phyloP scores from a whole-genome alignment of 2,888 invertebrate genomes.

The Agonopterix heracliana region DNA sequence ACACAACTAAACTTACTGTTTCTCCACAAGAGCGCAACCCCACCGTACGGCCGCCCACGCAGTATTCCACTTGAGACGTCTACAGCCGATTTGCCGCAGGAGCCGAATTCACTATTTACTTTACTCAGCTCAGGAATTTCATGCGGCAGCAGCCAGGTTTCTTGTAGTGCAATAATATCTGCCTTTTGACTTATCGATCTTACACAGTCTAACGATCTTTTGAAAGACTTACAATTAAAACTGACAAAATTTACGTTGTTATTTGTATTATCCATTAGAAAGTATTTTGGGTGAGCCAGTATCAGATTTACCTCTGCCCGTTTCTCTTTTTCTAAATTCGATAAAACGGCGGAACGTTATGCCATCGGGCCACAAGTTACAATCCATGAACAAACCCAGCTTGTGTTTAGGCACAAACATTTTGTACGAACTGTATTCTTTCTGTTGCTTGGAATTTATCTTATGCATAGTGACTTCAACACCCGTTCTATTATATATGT shows the following conservation, averaged over 20 bases:
- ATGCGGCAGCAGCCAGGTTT: no score
- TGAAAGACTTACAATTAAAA: conserved; percentile 8
- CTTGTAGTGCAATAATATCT: no score
- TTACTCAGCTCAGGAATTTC: no score
- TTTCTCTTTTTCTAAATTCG: conserved; percentile 1
- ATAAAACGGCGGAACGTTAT: conserved; percentile 10
- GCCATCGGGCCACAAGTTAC: conserved; percentile 11
- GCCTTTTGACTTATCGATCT: conserved; percentile 1
- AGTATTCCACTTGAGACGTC: no score
- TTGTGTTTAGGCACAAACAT: conserved; percentile 9
- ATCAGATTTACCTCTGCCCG: not conserved
- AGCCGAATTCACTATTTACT: no score
- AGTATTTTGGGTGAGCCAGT: not conserved
- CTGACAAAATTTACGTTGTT: conserved; percentile 1
- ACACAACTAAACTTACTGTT: no score
- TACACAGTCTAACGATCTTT: conserved; percentile 4
- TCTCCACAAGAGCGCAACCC: no score
- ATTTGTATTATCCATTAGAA: conserved; percentile 3
- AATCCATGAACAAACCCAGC: conserved; percentile 3
- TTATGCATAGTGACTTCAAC: conserved; percentile 3
- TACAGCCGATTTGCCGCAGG: no score
- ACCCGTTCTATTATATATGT: conserved; percentile 6
- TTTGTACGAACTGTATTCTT: no score
- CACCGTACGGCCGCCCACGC: no score
- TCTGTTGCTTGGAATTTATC: conserved; percentile 5